Percentiles rank a stretch among this genome's conserved stretches.
Evolutionary conservation across 2,113 vertebrate species (phyloP).

Genomic region (Tympanuchus pallidicinctus): DNA sequence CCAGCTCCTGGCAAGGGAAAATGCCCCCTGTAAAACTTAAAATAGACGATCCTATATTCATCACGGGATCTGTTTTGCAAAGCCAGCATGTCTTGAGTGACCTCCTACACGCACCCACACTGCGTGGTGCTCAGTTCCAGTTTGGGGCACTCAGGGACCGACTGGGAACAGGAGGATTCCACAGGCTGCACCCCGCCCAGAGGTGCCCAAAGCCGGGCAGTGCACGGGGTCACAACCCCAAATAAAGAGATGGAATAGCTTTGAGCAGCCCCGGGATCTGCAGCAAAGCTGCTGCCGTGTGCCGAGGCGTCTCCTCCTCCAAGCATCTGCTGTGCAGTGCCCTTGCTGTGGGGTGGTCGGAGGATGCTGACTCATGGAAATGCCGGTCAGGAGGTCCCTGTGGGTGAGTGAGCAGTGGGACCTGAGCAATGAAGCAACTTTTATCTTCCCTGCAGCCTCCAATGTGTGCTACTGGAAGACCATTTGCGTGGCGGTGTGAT

Average conservation of each 20-base stretch:
- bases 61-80: background rate
- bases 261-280: background rate
- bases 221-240: background rate
- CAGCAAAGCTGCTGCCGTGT: background rate
- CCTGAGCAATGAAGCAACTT: background rate
- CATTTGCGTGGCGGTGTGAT: background rate
- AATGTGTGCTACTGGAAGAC: background rate
- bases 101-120: background rate
- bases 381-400: background rate
- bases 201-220: background rate
- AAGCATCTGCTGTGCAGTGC: constrained; percentile 1
- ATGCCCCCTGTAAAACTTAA: constrained; percentile 63
- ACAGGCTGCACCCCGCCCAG: background rate
- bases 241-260: background rate
- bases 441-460: constrained; percentile 18
- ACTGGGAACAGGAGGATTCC: background rate
- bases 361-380: constrained; percentile 27
- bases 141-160: background rate
- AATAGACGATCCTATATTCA: background rate
- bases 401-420: background rate
- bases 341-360: constrained; percentile 41
- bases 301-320: background rate
- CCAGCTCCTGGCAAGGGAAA: constrained; percentile 65
- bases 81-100: fast-evolving
- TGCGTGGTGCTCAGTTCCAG: background rate